Evolutionary conservation across 2,113 vertebrate species (phyloP).

Genomic region (Porphyrio hochstetteri): DNA sequence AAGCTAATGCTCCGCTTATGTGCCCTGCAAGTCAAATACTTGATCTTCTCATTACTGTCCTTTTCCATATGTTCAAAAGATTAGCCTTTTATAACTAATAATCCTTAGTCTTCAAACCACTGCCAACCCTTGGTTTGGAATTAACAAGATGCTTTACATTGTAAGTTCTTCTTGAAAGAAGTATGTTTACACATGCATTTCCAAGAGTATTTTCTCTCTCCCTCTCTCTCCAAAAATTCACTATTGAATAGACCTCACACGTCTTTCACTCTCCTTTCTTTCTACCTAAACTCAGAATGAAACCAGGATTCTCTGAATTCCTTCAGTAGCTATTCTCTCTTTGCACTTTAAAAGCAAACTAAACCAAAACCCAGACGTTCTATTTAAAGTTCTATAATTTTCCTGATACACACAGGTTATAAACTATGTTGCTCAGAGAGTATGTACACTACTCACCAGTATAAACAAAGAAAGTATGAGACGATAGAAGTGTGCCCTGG

Average conservation of each 20-base stretch:
- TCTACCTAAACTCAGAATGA: neutral
- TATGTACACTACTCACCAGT: neutral
- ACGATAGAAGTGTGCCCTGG: neutral
- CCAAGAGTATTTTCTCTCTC: neutral
- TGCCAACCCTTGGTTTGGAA: neutral
- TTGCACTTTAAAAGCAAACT: neutral
- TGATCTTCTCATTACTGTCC: neutral
- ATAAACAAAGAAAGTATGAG: neutral
- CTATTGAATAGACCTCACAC: accelerated
- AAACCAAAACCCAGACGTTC: neutral
- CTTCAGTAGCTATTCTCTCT: neutral
- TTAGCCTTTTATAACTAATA: neutral
- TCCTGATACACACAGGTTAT: neutral
- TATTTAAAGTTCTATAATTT: neutral
- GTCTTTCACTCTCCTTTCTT: neutral
- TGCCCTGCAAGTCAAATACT: neutral
- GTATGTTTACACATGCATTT: neutral
- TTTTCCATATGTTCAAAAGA: neutral
- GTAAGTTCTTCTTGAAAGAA: neutral
- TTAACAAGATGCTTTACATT: neutral
- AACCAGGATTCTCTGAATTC: neutral
- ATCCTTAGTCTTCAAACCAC: neutral
- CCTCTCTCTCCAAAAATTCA: neutral
- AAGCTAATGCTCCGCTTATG: neutral
- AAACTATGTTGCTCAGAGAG: neutral